Evolutionary conservation across 2,888 invertebrate genomes (phyloP).

Genomic region (Chaetoderma sp.): DNA sequence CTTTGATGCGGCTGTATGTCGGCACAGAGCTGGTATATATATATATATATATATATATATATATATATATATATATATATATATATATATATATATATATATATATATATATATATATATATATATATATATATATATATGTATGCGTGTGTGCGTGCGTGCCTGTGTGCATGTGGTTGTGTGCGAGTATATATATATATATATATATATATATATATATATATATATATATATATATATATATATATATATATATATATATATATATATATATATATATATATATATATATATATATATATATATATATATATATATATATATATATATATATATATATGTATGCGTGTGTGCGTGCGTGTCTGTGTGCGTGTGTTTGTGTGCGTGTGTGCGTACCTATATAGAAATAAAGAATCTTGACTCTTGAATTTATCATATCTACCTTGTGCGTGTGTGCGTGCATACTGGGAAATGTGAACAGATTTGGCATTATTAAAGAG

Average conservation of each 20-base stretch:
- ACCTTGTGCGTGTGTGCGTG: no score
- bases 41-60: slow-evolving; percentile 5
- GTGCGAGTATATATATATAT: slow-evolving; percentile 1
- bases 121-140: slow-evolving; percentile 3
- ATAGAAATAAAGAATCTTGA: no score
- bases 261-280: slow-evolving; percentile 5
- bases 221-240: slow-evolving; percentile 3
- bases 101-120: slow-evolving; percentile 4
- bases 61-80: slow-evolving; percentile 2
- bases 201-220: slow-evolving; percentile 3
- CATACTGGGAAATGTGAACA: no score
- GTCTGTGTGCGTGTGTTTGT: no score
- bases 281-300: slow-evolving; percentile 5
- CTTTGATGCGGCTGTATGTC: no score
- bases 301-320: slow-evolving; percentile 1
- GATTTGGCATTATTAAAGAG: no score
- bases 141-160: background rate
- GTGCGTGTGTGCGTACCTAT: no score
- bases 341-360: no score
- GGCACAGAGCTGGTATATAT: no score
- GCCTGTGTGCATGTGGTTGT: background rate
- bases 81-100: slow-evolving; percentile 4
- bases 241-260: background rate
- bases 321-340: background rate
- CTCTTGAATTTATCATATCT: no score